These are phyloP conservation scores for Sebastes baramenuke DNA, from an alignment of 2,797 vertebrate species.

Conservation along the genomic window DNA sequence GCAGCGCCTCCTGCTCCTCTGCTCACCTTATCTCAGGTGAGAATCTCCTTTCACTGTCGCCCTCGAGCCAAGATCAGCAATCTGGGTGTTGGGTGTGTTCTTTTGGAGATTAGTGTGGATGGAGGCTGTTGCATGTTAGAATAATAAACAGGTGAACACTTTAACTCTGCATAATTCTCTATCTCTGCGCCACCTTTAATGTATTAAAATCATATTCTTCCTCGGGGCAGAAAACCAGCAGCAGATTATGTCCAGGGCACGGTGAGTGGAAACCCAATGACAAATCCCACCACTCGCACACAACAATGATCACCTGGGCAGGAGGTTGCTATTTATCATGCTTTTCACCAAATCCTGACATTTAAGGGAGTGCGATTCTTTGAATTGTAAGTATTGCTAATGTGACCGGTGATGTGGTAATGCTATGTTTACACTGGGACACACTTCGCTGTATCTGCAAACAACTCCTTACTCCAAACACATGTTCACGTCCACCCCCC, in stretches of 20 bases:
- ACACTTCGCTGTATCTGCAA: constrained; percentile 41
- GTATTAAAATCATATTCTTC: constrained; percentile 81
- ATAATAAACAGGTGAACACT: constrained; percentile 84
- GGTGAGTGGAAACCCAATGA: constrained; percentile 78
- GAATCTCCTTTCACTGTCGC: constrained; percentile 74
- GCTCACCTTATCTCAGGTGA: constrained; percentile 81
- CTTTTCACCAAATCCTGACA: constrained; percentile 40
- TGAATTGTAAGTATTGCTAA: constrained; percentile 49
- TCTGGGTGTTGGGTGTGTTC: constrained; percentile 80
- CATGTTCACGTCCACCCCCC: not conserved
- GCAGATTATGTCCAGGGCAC: constrained; percentile 81
- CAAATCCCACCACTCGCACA: constrained; percentile 67
- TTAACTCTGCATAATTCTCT: constrained; percentile 82
- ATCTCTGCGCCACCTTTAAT: constrained; percentile 75
- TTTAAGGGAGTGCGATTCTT: constrained; percentile 36
- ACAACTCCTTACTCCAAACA: constrained; percentile 49
- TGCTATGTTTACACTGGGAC: constrained; percentile 39
- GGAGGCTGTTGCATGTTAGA: constrained; percentile 78
- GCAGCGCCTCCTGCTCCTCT: constrained; percentile 24
- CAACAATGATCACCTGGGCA: constrained; percentile 72
- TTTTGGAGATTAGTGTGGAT: constrained; percentile 81
- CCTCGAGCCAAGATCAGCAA: constrained; percentile 78
- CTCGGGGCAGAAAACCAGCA: constrained; percentile 74
- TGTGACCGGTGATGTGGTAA: constrained; percentile 43
- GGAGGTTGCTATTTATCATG: constrained; percentile 56